Evolutionary conservation across 2,113 vertebrate genomes (phyloP), one percentile per base, ranked within the genome.

Genomic region (Gnathonemus echidnorhynchus): DNA sequence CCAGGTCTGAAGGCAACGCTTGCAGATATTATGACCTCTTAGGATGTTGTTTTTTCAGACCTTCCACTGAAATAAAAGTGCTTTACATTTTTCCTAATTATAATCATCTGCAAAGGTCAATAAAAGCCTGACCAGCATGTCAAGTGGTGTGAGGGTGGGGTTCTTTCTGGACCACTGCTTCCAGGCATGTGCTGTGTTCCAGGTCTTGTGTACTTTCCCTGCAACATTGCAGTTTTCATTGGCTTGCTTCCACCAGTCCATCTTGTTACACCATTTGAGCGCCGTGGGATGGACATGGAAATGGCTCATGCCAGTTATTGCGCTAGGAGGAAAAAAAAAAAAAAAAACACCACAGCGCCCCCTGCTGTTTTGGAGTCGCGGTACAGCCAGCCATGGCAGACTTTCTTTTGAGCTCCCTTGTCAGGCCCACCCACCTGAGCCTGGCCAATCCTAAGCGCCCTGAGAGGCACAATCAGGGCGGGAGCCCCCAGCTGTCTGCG

Each of bases 241-340:
- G 88, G 90, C 89, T 74, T 87, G 56, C 90, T 90, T 92, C 92
- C 91, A 86, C 91, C 45, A 90, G 88, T 88, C 92, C 88, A 15
- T 90, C 53, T 90, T 91, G 89, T 74, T 83, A 62, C 85, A 52
- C 89, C 91, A 89, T 90, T 46, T 80, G 90, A 86, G 80, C 66
- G 46, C 80, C 66, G 3, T 90, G 50, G 50, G 56, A 35, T 58
- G 13, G 88, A 42, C 39, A 46, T 92, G 93, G 94, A 95, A 95
- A 95, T 94, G 94, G 93, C 94, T 95, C 90, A 94, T 74, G n/a
- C 89, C 89, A 31, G 89, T 77, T 52, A 90, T 13, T 56, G 13
- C 13, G 62, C 88, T 56, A 89, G 48, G 62, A 70, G 62, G 62
- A 31, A 70, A 70, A 42, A 42, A 42, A 39, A 35, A 66, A 27